A percentile compares a stretch with the other conserved stretches of the same genome.
phyloP scores from a whole-genome alignment of 2,888 invertebrate species.

The Agonopterix alstromeriana region DNA sequence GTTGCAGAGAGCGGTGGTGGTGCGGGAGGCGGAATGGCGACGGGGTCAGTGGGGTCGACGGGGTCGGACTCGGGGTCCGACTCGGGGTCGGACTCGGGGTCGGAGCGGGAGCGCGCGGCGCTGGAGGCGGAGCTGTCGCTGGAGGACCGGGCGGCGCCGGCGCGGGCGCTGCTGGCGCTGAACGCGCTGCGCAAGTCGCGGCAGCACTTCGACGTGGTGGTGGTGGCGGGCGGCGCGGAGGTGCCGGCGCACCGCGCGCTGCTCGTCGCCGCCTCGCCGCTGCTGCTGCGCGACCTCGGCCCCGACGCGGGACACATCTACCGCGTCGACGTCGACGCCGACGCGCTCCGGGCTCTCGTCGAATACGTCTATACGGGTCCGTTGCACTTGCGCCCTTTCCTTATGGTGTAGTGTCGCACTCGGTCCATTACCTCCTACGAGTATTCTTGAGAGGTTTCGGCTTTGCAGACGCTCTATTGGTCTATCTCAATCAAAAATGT shows the following conservation, averaged over 20 bases:
- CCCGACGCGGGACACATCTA: conserved; percentile 19
- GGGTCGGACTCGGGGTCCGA: neutral
- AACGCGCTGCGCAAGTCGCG: conserved; percentile 89
- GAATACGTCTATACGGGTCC: conserved; percentile 89
- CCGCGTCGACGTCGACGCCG: conserved; percentile 47
- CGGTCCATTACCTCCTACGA: neutral
- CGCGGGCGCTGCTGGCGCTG: conserved; percentile 79
- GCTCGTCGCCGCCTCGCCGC: conserved; percentile 86
- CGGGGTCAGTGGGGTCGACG: conserved; percentile 3
- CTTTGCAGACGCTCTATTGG: no score
- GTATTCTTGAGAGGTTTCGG: no score
- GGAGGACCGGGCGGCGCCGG: conserved; percentile 76
- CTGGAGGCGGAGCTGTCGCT: conserved; percentile 64
- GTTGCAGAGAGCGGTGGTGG: neutral
- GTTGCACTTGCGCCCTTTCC: neutral
- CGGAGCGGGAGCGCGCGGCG: conserved; percentile 40
- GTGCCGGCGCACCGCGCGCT: conserved; percentile 86
- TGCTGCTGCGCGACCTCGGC: conserved; percentile 83
- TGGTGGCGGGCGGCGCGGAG: conserved; percentile 81
- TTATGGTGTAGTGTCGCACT: neutral
- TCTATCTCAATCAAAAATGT: no score
- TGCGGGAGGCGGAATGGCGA: neutral
- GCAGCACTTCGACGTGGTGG: conserved; percentile 90
- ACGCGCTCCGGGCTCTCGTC: conserved; percentile 84
- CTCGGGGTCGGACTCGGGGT: conserved; percentile 21